Percentiles rank a stretch among this genome's conserved stretches.
These are phyloP conservation scores for Myocastor coypus DNA, from an alignment of 2,113 vertebrate species.

Conservation along the genomic window DNA sequence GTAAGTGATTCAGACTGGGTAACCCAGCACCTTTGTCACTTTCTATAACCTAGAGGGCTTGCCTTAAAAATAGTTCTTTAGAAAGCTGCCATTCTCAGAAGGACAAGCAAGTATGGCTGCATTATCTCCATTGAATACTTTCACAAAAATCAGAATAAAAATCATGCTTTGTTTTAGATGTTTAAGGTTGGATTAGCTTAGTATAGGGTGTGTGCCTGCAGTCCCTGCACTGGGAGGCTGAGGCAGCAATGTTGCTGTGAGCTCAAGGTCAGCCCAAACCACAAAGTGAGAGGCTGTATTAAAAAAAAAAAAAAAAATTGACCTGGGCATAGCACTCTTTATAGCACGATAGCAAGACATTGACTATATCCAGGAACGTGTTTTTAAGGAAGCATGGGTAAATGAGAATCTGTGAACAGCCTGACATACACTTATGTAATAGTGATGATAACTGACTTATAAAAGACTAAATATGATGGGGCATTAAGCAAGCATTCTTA, in stretches of 20 bases:
- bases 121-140: not conserved
- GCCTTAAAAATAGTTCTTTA: slow-evolving; percentile 42
- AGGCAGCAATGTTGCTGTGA: not conserved
- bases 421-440: slow-evolving; percentile 44
- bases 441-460: slow-evolving; percentile 11
- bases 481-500: slow-evolving; percentile 43
- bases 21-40: not conserved
- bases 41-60: not conserved
- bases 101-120: slow-evolving; percentile 7
- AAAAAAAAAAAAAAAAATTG: not conserved
- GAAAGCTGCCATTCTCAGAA: not conserved
- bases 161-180: not conserved
- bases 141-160: slow-evolving; percentile 40
- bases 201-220: not conserved
- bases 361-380: not conserved
- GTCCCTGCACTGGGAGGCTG: not conserved
- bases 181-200: not conserved
- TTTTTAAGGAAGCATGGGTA: not conserved
- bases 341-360: not conserved
- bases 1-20: not conserved
- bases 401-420: not conserved
- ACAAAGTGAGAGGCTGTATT: not conserved
- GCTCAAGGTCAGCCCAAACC: not conserved
- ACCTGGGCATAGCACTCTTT: slow-evolving; percentile 39
- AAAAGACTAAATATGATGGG: not conserved